phyloP scores from a whole-genome alignment of 2,888 invertebrate species.

The Hemithea aestivaria region DNA sequence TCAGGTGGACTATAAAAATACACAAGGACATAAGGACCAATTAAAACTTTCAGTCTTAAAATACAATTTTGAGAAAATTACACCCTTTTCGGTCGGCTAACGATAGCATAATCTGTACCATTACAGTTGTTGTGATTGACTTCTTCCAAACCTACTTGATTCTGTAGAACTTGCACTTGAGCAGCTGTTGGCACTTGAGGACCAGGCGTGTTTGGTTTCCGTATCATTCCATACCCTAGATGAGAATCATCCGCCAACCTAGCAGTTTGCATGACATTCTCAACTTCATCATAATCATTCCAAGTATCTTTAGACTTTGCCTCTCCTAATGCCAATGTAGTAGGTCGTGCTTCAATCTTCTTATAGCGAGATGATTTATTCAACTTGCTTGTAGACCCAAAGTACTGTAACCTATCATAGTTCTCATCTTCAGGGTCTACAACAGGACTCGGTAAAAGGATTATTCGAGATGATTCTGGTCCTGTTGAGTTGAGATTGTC shows the following conservation, averaged over 20 bases:
- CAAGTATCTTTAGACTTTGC: constrained; percentile 75
- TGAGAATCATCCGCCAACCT: constrained; percentile 89
- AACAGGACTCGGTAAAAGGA: constrained; percentile 71
- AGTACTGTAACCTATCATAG: constrained; percentile 90
- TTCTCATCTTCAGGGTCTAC: constrained; percentile 78
- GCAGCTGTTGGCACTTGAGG: constrained; percentile 75
- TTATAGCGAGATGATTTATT: constrained; percentile 83
- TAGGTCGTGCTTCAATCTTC: constrained; percentile 82
- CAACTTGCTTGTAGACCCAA: constrained; percentile 86
- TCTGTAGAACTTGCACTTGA: constrained; percentile 68
- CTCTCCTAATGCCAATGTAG: constrained; percentile 66
- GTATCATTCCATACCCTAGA: constrained; percentile 87
- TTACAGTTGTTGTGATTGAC: constrained; percentile 85
- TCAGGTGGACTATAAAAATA: too few species aligned
- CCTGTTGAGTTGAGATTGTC: constrained; percentile 67
- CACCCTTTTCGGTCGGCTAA: constrained; percentile 91
- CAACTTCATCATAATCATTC: constrained; percentile 89
- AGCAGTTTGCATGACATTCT: constrained; percentile 83
- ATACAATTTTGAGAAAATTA: constrained; percentile 56
- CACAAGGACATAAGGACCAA: constrained; percentile 26
- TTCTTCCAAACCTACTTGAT: constrained; percentile 67
- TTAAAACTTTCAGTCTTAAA: constrained; percentile 54
- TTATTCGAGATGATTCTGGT: constrained; percentile 76
- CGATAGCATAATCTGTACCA: constrained; percentile 89
- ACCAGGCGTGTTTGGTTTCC: constrained; percentile 81